Evolutionary conservation across 2,888 invertebrate genomes (phyloP).

Genomic region (Dione juno): DNA sequence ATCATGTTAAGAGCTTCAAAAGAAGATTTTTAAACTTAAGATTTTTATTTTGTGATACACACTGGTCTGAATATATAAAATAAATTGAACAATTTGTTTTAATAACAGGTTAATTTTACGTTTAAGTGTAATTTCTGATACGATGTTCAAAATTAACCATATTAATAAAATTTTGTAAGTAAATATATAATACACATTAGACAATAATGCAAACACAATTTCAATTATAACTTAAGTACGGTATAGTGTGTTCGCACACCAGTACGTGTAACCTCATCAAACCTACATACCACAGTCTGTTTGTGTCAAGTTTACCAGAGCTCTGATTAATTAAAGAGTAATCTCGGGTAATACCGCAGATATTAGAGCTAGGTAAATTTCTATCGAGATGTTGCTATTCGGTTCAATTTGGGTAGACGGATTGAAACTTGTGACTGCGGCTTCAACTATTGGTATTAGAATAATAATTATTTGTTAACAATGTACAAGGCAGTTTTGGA

Average conservation of each 20-base stretch:
- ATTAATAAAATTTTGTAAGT: constrained; percentile 1
- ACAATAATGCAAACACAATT: constrained; percentile 15
- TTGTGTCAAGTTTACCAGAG: constrained; percentile 48
- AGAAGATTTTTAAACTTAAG: neutral
- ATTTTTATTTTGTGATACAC: neutral
- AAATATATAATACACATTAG: neutral
- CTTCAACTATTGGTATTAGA: constrained; percentile 2
- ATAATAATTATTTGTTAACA: constrained; percentile 13
- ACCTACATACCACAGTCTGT: constrained; percentile 37
- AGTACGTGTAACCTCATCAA: constrained; percentile 26
- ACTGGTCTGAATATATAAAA: no score
- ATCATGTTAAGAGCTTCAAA: neutral
- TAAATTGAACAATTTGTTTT: neutral
- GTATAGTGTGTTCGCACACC: constrained; percentile 5
- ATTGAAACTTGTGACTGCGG: constrained; percentile 34
- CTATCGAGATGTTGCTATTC: constrained; percentile 42
- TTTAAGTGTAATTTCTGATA: neutral
- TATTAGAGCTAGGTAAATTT: constrained; percentile 43
- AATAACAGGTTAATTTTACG: neutral
- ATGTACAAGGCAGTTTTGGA: neutral
- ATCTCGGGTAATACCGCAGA: constrained; percentile 46
- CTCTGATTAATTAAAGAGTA: constrained; percentile 52
- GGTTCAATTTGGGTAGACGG: constrained; percentile 35
- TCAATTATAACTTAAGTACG: constrained; percentile 19
- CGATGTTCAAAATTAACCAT: neutral